A percentile compares a stretch with the other conserved stretches of the same genome.
Conservation (phyloP, 1,140 invertebrate species). For the Frieseomelitta varia region DNA sequence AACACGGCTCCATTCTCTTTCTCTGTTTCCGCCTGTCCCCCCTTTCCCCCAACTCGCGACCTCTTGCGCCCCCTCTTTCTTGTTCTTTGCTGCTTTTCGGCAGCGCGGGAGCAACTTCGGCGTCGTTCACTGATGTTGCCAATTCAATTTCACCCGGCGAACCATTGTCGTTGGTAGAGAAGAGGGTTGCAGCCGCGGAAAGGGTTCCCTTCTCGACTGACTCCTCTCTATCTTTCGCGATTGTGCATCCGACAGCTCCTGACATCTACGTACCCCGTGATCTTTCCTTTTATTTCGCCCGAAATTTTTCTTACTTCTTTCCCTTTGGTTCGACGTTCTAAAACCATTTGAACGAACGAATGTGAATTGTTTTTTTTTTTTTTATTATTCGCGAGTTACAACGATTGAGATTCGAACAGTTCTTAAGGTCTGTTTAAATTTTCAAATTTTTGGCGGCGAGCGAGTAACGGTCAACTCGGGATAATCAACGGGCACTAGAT, state of each 20-base stretch:
- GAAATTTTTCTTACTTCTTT: not conserved
- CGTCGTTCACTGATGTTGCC: constrained; percentile 66
- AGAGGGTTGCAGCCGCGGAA: constrained; percentile 28
- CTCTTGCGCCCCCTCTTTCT: not conserved
- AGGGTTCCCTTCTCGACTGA: constrained; percentile 30
- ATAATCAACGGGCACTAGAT: not conserved
- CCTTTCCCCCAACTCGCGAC: too few species aligned
- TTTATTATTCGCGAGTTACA: too few species aligned
- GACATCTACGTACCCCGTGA: constrained; percentile 22
- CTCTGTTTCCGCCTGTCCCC: constrained; percentile 42
- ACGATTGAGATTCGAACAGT: too few species aligned
- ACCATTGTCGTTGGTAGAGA: constrained; percentile 37
- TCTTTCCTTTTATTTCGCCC: not conserved
- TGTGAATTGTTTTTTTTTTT: not conserved
- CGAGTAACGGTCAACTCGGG: not conserved
- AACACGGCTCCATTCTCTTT: constrained; percentile 70
- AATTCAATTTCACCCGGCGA: constrained; percentile 58
- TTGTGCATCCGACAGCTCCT: constrained; percentile 48
- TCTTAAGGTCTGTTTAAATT: not conserved
- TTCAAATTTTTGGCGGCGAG: not conserved
- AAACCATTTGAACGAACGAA: not conserved
- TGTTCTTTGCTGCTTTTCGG: constrained; percentile 53
- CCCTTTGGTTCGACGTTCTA: not conserved
- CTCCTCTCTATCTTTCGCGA: constrained; percentile 47
- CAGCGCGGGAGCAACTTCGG: constrained; percentile 25